Evolutionary conservation across 2,113 vertebrate genomes (phyloP).

Genomic region (Spea bombifrons): DNA sequence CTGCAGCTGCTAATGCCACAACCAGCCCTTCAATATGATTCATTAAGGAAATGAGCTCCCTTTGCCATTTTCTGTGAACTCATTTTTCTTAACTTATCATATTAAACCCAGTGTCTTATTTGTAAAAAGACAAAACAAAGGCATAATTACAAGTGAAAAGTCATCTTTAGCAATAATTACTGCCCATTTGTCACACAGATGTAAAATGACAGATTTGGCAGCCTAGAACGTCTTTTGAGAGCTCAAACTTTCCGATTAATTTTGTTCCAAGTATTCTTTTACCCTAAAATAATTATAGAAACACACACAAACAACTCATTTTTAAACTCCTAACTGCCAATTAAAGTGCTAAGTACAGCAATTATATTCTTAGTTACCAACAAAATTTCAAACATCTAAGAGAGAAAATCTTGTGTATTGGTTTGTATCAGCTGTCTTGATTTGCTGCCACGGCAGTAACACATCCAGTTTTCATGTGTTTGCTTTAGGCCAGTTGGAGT

Average conservation of each 20-base stretch:
- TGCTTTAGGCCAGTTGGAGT: too few relatives aligned
- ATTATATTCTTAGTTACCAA: too few relatives aligned
- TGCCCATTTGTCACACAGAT: slow-evolving; percentile 1
- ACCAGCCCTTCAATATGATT: too few relatives aligned
- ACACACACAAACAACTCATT: not conserved
- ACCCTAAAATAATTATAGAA: not conserved
- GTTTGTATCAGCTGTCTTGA: too few relatives aligned
- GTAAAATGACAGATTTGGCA: slow-evolving; percentile 8
- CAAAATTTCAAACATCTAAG: too few relatives aligned
- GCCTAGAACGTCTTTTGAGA: not conserved
- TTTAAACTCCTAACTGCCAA: not conserved
- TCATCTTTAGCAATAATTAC: slow-evolving; percentile 2
- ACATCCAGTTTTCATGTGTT: too few relatives aligned
- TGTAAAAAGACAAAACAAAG: not conserved
- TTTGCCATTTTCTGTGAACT: too few relatives aligned
- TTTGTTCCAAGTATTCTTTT: not conserved
- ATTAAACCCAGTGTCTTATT: not conserved
- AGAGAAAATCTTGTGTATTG: too few relatives aligned
- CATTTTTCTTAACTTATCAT: not conserved
- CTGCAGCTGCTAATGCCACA: too few relatives aligned
- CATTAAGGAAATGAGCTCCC: too few relatives aligned
- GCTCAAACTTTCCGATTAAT: not conserved
- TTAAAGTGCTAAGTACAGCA: not conserved
- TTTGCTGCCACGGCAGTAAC: too few relatives aligned
- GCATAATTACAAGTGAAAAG: not conserved